Base-by-base conservation (phyloP, 2,113 vertebrate species). In the Anarhynchus alexandrinus region DNA sequence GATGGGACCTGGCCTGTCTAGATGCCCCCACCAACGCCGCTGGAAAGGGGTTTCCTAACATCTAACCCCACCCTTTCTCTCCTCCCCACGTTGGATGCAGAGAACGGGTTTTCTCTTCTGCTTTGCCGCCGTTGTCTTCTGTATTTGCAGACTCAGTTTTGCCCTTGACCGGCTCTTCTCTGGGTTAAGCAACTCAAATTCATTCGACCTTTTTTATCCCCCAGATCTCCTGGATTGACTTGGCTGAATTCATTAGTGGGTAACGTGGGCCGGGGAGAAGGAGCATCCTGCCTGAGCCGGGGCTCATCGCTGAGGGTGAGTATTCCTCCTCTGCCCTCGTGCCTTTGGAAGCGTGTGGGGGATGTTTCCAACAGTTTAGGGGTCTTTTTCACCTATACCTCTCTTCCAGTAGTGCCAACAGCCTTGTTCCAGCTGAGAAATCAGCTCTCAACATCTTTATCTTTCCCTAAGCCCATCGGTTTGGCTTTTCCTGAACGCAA, bases 171-270 rank as follows among this genome's bases (percentile, higher is more conserved):
- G 2, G 43, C 59, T 74, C 59, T 84, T 70, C 69, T 61, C 88
- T 47, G 73, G 64, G 85, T 94, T 78, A 93, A 95, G 45, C 36
- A 74, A 70, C 93, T 62, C 73, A 92, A 78, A 94, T 85, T 74
- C 73, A 85, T 87, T 81, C 82, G 70, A 54, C 51, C 59, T 90
- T 78, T 40, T 70, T 34, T 82, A 34, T 84, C 82, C 51, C 74
- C 23, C n/a, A 29, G 27, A 12, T 64, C 42, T 82, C 32, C 61
- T n/a, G 71, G 32, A 10, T 29, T 86, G 66, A 42, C 47, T 79
- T 86, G 25, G 6, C 4, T 19, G 69, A 78, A 82, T 92, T 74
- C 23, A 22, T 91, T 25, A 55, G 52, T 0, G 2, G 36, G 18
- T 40, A 34, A 30, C 81, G 26, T 40, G 20, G 72, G 58, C 43